Percentiles rank a stretch among this genome's conserved stretches.
These are phyloP conservation scores for Mustela nigripes DNA, from an alignment of 2,113 vertebrate genomes.

Conservation along the genomic window DNA sequence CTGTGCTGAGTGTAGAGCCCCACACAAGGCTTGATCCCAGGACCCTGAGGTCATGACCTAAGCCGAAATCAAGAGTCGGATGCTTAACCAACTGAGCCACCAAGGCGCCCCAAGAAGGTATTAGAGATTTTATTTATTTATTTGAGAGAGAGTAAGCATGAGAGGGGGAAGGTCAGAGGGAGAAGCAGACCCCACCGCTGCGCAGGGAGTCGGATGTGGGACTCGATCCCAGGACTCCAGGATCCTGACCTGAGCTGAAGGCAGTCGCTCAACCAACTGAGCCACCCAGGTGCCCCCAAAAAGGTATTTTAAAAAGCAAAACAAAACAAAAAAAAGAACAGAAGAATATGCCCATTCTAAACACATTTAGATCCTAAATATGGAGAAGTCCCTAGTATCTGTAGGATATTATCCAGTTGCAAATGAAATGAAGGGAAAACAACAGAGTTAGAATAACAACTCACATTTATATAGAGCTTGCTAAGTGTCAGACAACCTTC, in stretches of 20 bases:
- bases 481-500: background rate
- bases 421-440: slow-evolving; percentile 19
- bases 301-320: background rate
- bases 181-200: no score
- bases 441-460: background rate
- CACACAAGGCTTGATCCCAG: background rate
- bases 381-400: background rate
- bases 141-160: no score
- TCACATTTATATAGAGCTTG: background rate
- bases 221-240: background rate
- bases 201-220: background rate
- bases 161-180: no score
- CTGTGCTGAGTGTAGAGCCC: background rate
- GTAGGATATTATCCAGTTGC: background rate
- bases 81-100: background rate
- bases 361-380: slow-evolving; percentile 8
- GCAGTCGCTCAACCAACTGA: background rate
- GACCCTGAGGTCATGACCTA: background rate
- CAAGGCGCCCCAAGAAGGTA: background rate
- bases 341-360: background rate
- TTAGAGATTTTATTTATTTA: background rate
- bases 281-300: background rate
- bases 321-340: background rate
- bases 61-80: background rate
- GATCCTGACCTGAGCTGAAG: background rate